These are phyloP conservation scores for Dermochelys coriacea DNA, from an alignment of 2,797 vertebrate species.

Conservation along the genomic window DNA sequence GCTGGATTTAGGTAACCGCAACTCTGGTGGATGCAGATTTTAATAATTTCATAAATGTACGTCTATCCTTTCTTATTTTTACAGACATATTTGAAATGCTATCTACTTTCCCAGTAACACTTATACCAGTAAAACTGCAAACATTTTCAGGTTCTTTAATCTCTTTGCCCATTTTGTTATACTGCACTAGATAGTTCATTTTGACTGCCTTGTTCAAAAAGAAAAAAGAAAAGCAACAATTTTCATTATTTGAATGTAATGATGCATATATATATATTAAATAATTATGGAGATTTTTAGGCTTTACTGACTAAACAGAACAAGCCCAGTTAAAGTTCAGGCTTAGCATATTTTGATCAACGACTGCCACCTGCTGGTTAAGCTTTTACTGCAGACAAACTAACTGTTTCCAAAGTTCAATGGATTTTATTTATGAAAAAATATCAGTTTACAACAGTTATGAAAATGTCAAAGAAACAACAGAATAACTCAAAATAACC, in stretches of 20 bases:
- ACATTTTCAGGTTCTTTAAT: accelerated
- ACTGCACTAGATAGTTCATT: background rate
- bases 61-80: background rate
- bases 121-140: background rate
- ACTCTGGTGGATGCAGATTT: background rate
- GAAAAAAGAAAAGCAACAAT: background rate
- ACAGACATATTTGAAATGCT: background rate
- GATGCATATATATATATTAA: accelerated
- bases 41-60: background rate
- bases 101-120: background rate
- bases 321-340: background rate
- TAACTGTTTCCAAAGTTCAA: background rate
- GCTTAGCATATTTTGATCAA: background rate
- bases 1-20: background rate
- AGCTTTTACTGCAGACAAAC: background rate
- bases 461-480: accelerated
- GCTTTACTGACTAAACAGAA: accelerated
- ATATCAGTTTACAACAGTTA: accelerated
- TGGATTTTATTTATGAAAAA: background rate
- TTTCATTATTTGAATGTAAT: background rate
- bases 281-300: accelerated
- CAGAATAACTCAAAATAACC: background rate
- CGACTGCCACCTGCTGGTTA: constrained; percentile 64
- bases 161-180: background rate
- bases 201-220: background rate